These are phyloP conservation scores for Urocynchramus pylzowi DNA, from an alignment of 2,113 vertebrate species.

Conservation along the genomic window DNA sequence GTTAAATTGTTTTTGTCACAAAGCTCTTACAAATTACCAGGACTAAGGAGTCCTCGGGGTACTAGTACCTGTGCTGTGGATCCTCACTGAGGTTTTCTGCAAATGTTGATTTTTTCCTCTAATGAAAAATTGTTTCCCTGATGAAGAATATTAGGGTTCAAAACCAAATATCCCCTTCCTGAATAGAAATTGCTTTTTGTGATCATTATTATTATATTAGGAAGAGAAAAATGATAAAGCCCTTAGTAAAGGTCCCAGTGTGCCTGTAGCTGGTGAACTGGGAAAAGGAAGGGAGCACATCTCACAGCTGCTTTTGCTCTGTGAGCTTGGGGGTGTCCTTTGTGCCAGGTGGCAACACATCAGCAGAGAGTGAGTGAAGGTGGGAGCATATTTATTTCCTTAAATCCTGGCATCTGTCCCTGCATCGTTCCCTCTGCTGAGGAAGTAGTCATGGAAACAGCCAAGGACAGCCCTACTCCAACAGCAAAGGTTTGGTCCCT, in stretches of 20 bases:
- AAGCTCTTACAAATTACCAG: background rate
- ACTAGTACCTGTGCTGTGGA: background rate
- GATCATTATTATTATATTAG: background rate
- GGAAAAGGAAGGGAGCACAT: background rate
- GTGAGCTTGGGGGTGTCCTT: background rate
- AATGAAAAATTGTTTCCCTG: background rate
- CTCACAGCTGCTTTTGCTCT: background rate
- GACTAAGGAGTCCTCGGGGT: background rate
- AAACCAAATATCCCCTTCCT: background rate
- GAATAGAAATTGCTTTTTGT: background rate
- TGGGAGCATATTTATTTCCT: slow-evolving; percentile 30
- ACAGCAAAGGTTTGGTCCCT: background rate
- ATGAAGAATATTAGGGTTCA: background rate
- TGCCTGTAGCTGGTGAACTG: background rate
- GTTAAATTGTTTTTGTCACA: background rate
- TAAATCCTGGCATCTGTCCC: background rate
- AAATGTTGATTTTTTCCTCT: background rate
- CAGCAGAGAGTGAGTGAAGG: slow-evolving; percentile 2
- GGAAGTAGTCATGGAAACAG: slow-evolving; percentile 63
- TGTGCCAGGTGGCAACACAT: background rate
- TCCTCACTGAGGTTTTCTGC: background rate
- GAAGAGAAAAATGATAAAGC: background rate
- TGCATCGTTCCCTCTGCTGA: background rate
- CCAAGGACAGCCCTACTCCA: slow-evolving; percentile 32
- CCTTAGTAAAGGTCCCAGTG: background rate